Conservation (phyloP, 2,113 vertebrate genomes). For the Xenus cinereus region DNA sequence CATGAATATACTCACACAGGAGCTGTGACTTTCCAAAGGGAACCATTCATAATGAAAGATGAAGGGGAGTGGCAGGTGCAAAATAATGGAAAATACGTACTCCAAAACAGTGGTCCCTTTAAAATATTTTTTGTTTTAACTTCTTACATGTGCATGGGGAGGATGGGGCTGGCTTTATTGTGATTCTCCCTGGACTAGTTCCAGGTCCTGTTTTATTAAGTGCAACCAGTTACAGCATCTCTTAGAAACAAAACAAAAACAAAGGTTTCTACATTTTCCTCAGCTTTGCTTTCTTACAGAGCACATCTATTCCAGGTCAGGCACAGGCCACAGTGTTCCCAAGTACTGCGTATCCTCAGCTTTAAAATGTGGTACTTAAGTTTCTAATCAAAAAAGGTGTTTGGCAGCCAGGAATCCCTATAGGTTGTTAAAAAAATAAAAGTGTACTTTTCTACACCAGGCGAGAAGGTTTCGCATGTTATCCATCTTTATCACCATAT, state of each 20-base stretch:
- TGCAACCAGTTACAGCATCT: neutral
- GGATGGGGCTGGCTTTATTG: neutral
- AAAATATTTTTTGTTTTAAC: neutral
- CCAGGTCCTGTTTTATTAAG: neutral
- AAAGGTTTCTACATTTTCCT: neutral
- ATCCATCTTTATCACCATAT: slow-evolving; percentile 32
- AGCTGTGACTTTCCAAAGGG: neutral
- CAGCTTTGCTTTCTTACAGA: neutral
- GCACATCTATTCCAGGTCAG: neutral
- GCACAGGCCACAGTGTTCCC: neutral
- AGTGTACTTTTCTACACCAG: neutral
- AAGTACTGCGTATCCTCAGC: neutral
- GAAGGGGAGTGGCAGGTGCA: neutral
- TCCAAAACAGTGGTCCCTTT: neutral
- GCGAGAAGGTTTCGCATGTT: neutral
- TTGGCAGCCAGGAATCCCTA: neutral
- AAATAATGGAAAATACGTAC: neutral
- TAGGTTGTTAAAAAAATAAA: neutral
- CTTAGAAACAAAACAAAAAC: neutral
- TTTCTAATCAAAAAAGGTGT: neutral
- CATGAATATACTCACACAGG: rapidly evolving
- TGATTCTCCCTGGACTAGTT: neutral
- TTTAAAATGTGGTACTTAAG: neutral
- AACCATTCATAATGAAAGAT: neutral
- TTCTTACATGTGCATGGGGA: neutral